These are phyloP conservation scores for Charaxes varanes DNA, from an alignment of 1,140 invertebrate species.

Conservation along the genomic window DNA sequence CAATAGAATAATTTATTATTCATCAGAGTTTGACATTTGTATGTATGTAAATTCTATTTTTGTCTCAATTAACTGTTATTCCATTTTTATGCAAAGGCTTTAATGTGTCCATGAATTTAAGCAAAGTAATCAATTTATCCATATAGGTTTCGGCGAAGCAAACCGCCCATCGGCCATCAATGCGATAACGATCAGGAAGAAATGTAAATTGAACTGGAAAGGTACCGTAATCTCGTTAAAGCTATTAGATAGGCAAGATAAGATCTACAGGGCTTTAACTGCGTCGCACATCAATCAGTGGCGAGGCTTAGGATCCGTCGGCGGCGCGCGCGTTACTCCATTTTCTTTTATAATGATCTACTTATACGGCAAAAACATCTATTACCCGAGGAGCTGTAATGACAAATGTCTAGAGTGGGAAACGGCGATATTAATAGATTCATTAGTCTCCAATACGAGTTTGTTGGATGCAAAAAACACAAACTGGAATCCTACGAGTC, in stretches of 20 bases:
- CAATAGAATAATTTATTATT: too few relatives aligned
- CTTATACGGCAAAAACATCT: slow-evolving; percentile 28
- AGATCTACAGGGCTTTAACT: slow-evolving; percentile 48
- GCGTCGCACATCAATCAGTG: slow-evolving; percentile 56
- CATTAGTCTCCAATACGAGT: slow-evolving; percentile 15
- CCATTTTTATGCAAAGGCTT: too few relatives aligned
- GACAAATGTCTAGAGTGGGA: slow-evolving; percentile 24
- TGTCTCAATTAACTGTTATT: too few relatives aligned
- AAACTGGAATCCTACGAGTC: slow-evolving; percentile 8
- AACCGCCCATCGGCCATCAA: slow-evolving; percentile 12
- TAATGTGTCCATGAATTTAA: too few relatives aligned
- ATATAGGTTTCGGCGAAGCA: too few relatives aligned
- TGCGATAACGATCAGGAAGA: slow-evolving; percentile 37
- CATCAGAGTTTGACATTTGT: too few relatives aligned
- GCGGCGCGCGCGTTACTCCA: slow-evolving; percentile 23
- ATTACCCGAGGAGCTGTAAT: slow-evolving; percentile 13
- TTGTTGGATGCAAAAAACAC: slow-evolving; percentile 3
- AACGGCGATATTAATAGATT: slow-evolving; percentile 24
- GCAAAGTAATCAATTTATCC: too few relatives aligned
- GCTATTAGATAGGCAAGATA: slow-evolving; percentile 52
- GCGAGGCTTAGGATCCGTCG: slow-evolving; percentile 21
- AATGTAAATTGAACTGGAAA: slow-evolving; percentile 41
- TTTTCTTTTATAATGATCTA: slow-evolving; percentile 39
- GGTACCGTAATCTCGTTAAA: slow-evolving; percentile 65
- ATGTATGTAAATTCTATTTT: too few relatives aligned